Evolutionary conservation across 2,113 vertebrate species (phyloP).

Genomic region (Platichthys flesus): DNA sequence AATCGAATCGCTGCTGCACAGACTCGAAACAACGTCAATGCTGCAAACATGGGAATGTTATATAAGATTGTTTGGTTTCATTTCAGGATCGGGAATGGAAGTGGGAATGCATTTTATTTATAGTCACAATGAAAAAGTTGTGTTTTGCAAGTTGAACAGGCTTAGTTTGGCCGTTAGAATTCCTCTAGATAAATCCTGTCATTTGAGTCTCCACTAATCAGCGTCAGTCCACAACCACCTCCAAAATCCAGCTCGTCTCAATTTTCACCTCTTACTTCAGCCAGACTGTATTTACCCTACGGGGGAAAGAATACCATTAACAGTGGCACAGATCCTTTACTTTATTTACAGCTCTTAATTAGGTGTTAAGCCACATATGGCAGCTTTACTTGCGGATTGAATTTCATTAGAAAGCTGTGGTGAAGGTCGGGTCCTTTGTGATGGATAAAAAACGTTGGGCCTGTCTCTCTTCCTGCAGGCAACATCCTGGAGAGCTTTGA

Average conservation of each 20-base stretch:
- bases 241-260: not conserved
- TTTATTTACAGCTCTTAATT: constrained; percentile 25
- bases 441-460: constrained; percentile 1
- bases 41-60: no score
- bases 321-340: not conserved
- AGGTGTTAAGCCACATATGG: constrained; percentile 16
- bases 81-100: no score
- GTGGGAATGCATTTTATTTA: no score
- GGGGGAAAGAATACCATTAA: not conserved
- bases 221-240: not conserved
- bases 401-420: not conserved
- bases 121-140: no score
- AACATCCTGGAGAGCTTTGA: constrained; percentile 85
- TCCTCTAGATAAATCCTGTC: not conserved
- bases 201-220: not conserved
- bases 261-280: constrained; percentile 1
- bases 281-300: not conserved
- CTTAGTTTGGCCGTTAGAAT: not conserved
- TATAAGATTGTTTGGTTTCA: no score
- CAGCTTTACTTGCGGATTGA: constrained; percentile 4
- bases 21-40: no score
- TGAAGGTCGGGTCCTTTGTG: not conserved
- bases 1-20: no score
- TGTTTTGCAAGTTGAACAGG: not conserved
- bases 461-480: constrained; percentile 51